Evolutionary conservation across 2,113 vertebrate genomes (phyloP).

Genomic region (Hylia prasina): DNA sequence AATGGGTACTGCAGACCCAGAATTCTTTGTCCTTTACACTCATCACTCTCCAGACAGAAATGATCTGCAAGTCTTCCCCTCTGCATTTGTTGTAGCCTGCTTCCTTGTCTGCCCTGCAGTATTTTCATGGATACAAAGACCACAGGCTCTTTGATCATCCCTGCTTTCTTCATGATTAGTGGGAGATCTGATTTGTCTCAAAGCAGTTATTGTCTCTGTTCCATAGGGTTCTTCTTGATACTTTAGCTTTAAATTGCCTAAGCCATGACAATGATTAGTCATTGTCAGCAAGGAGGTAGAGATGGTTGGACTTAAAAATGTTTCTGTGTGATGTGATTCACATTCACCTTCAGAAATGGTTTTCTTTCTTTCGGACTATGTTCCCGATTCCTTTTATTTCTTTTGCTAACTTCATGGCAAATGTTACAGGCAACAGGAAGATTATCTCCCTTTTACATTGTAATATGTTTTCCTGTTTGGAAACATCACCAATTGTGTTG

Average conservation of each 20-base stretch:
- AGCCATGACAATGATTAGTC: background rate
- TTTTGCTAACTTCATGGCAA: background rate
- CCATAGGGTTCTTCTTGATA: background rate
- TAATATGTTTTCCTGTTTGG: background rate
- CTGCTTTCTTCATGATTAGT: background rate
- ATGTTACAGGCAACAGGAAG: background rate
- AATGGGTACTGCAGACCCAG: background rate
- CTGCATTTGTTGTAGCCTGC: background rate
- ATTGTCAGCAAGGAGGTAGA: background rate
- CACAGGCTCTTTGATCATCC: background rate
- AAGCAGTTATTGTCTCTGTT: background rate
- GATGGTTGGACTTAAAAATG: background rate
- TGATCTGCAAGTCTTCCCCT: background rate
- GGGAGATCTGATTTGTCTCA: background rate
- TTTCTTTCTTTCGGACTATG: background rate
- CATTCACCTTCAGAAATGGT: background rate
- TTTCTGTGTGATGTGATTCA: background rate
- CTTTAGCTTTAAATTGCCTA: background rate
- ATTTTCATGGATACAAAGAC: background rate
- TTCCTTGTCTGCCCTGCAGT: background rate
- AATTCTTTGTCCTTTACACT: background rate
- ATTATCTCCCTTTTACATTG: background rate
- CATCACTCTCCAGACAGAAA: background rate
- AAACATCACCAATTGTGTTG: background rate
- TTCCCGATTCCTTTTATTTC: background rate